Base-by-base conservation (phyloP, 2,888 invertebrate genomes). In the Dioctria rufipes region DNA sequence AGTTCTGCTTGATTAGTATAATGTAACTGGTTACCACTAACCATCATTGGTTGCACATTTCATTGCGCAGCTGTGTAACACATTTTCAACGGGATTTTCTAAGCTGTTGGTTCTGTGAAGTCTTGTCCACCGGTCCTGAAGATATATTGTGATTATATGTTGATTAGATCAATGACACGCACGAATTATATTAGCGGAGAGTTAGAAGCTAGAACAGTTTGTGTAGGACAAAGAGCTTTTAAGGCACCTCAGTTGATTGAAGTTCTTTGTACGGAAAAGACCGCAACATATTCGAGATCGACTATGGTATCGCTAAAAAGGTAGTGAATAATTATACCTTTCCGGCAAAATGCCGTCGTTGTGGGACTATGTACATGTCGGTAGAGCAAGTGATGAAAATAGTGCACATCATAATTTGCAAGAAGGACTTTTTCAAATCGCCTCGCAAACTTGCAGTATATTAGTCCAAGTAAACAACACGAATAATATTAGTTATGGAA, bases 401-500 rank as follows among this genome's bases (percentile, higher is more conserved):
- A 46, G 11, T 37, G 54, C 67, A 84, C 88, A 92, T 84, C 90
- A 92, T 78, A 94, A 94, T 87, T 88, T 94, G 83, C 94, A 94
- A 86, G 94, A 94, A 86, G 94, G 94, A 5, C 90, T 94, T 49
- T 94, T 94, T 86, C 94, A 94, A 90, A 94, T 94, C 84, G 94
- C 94, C 4, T 93, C 94, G 11, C 94, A 94, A 87, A 94, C 94
- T 80, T 94, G 94, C 86, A 94, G 93, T 87, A 93, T 94, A 83
- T 89, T 94, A 82, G 94, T 94, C 80, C 94, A 94, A 91, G 93
- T 94, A 83, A 93, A 94, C 87, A 94, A 94, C 85, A 94, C 94
- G 69, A 93, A 94, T 88, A 94, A 94, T 87, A 93, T 94, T 82
- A 93, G 93, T 85, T 93, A 93, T 85, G 92, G 93, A 71, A 91